Conservation (phyloP, 2,797 vertebrate genomes). For the Labeo calbasu region DNA sequence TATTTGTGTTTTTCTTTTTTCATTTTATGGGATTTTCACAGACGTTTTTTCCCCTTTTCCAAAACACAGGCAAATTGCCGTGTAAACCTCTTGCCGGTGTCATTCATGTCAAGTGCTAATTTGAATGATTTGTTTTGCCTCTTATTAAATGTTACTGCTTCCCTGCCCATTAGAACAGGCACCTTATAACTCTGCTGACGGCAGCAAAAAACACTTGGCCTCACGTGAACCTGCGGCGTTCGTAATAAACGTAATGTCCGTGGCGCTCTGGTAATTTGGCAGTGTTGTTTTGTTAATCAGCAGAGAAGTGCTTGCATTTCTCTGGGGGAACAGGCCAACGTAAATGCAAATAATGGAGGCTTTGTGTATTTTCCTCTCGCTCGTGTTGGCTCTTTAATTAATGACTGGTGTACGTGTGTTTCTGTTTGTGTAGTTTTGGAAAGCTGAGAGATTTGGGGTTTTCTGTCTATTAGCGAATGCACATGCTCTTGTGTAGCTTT, state of each 20-base stretch:
- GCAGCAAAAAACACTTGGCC: constrained; percentile 58
- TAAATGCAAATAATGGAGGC: constrained; percentile 57
- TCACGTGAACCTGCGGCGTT: constrained; percentile 62
- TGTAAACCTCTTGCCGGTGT: constrained; percentile 26
- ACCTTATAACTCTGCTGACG: constrained; percentile 64
- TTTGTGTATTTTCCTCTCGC: constrained; percentile 51
- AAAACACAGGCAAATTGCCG: constrained; percentile 47
- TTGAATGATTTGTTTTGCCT: constrained; percentile 59
- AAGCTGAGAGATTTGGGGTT: constrained; percentile 7
- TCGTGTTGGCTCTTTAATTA: constrained; percentile 55
- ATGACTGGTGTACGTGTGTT: constrained; percentile 39
- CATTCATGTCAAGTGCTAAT: constrained; percentile 54
- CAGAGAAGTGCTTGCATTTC: constrained; percentile 55
- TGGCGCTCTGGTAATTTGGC: constrained; percentile 60
- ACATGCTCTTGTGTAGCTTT: constrained; percentile 28
- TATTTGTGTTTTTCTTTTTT: constrained; percentile 32
- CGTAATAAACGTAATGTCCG: constrained; percentile 54
- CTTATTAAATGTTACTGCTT: constrained; percentile 66
- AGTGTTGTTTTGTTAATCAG: constrained; percentile 58
- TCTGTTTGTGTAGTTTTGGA: constrained; percentile 41
- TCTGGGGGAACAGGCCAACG: constrained; percentile 42
- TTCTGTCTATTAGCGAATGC: constrained; percentile 13
- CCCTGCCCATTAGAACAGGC: constrained; percentile 59
- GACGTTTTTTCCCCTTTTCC: constrained; percentile 23
- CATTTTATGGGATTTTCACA: constrained; percentile 39